Conservation (phyloP, 2,797 vertebrate species). For the Lepidocolaptes lacrymiger region DNA sequence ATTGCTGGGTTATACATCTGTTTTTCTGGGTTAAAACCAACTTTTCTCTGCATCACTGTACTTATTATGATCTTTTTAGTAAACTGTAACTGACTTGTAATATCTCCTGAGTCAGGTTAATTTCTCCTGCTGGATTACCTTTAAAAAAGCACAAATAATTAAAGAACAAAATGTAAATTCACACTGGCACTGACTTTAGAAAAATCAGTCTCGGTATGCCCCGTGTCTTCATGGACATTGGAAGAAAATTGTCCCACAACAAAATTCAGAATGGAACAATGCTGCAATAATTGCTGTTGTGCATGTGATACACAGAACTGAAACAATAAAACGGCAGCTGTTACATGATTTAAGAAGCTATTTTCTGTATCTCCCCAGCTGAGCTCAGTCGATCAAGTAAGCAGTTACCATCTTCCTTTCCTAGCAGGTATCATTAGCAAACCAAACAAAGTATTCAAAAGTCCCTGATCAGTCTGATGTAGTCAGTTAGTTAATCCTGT, state of each 20-base stretch:
- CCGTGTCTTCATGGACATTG: not conserved
- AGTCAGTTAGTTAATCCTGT: not conserved
- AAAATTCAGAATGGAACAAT: not conserved
- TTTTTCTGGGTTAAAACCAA: no score
- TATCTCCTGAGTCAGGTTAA: no score
- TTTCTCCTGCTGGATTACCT: no score
- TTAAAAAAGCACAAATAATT: not conserved
- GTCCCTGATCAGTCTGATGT: not conserved
- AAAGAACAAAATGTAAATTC: not conserved
- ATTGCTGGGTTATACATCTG: no score
- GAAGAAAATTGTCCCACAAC: not conserved
- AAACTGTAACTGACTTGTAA: no score
- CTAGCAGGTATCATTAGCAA: not conserved
- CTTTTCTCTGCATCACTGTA: no score
- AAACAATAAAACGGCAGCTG: not conserved
- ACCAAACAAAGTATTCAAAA: not conserved
- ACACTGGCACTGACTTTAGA: not conserved
- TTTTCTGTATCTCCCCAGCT: not conserved
- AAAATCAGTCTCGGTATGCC: not conserved
- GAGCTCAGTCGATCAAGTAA: not conserved
- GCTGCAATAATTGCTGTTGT: not conserved
- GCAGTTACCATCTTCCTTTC: not conserved
- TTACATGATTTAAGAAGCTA: not conserved
- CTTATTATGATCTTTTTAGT: no score
- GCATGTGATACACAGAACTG: not conserved